Evolutionary conservation across 2,113 vertebrate species (phyloP).

Genomic region (Lethenteron camtschaticum): DNA sequence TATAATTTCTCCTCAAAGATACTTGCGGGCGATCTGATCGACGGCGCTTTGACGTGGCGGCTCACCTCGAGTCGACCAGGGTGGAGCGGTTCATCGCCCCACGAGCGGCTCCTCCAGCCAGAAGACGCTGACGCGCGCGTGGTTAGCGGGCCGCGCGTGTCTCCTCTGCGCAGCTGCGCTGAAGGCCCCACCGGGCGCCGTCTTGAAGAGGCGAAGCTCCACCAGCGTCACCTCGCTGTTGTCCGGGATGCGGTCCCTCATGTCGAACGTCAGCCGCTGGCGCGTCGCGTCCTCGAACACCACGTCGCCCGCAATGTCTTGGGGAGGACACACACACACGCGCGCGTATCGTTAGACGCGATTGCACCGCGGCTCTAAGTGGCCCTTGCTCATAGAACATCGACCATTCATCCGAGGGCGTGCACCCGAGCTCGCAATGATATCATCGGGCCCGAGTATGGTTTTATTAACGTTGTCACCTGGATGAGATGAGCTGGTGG

Average conservation of each 20-base stretch:
- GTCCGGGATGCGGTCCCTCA: conserved; percentile 55
- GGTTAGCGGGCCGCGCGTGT: conserved; percentile 27
- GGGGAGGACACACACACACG: neutral
- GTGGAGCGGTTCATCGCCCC: conserved; percentile 49
- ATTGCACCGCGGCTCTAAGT: neutral
- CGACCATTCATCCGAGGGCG: neutral
- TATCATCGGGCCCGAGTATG: too few species aligned
- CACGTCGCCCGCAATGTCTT: conserved; percentile 43
- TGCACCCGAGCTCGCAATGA: too few species aligned
- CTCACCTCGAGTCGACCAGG: conserved; percentile 64
- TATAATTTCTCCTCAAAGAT: too few species aligned
- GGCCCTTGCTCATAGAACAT: neutral
- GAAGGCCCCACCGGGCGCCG: conserved; percentile 22
- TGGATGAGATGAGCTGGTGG: too few species aligned
- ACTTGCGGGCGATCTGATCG: too few species aligned
- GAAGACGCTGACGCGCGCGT: conserved; percentile 55
- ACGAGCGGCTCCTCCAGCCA: conserved; percentile 46
- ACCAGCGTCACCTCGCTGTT: conserved; percentile 78
- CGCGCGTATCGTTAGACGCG: neutral
- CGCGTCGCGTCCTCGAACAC: conserved; percentile 34
- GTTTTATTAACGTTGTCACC: too few species aligned
- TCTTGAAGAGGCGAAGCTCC: conserved; percentile 62
- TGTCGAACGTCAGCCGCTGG: conserved; percentile 48
- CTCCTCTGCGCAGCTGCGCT: conserved; percentile 20
- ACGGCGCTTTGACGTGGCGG: too few species aligned